Conservation (phyloP, 2,113 vertebrate species). For the Poeciliopsis occidentalis region DNA sequence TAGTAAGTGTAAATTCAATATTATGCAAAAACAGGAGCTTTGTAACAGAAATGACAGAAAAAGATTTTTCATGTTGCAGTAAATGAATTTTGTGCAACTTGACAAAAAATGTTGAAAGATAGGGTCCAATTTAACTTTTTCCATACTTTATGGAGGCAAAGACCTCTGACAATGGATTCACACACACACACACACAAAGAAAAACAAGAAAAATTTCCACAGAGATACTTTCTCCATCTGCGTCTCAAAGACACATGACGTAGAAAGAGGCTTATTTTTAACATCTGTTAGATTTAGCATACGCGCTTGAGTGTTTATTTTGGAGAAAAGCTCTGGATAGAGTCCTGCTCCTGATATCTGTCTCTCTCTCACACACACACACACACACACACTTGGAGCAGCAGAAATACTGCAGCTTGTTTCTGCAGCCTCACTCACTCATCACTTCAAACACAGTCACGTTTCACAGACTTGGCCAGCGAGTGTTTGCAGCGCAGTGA, state of each 20-base stretch:
- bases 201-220: background rate
- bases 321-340: background rate
- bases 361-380: background rate
- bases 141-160: too few relatives aligned
- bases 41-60: too few relatives aligned
- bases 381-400: background rate
- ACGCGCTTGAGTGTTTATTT: background rate
- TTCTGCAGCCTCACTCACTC: background rate
- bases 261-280: background rate
- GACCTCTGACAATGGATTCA: background rate
- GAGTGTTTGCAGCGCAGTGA: constrained; percentile 32
- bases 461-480: background rate
- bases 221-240: background rate
- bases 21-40: too few relatives aligned
- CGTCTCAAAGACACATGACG: background rate
- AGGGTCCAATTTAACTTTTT: too few relatives aligned
- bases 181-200: background rate
- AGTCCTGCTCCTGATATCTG: background rate
- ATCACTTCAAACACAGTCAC: constrained; percentile 16
- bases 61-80: background rate
- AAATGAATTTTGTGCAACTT: background rate
- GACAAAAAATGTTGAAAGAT: too few relatives aligned
- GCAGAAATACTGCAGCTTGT: background rate
- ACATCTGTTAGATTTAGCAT: background rate
- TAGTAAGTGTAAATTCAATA: too few relatives aligned